Percentiles rank a stretch among this genome's conserved stretches.
Conservation (phyloP, 2,113 vertebrate genomes). For the Mohoua ochrocephala region DNA sequence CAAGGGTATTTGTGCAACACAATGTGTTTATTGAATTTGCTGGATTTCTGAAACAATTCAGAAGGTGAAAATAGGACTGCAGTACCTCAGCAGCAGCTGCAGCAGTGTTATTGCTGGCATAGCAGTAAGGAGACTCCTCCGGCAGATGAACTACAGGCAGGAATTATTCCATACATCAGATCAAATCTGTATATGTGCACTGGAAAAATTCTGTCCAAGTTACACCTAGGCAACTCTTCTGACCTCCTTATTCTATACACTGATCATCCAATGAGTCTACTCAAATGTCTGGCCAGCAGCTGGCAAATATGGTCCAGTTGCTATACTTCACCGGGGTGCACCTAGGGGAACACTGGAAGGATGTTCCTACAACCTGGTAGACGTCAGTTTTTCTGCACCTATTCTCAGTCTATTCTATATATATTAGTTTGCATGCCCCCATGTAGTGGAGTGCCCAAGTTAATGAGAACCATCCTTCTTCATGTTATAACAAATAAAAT, state of each 20-base stretch:
- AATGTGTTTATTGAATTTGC: neutral
- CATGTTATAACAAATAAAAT: neutral
- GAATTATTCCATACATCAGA: neutral
- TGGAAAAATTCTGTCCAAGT: neutral
- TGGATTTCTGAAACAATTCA: neutral
- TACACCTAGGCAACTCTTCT: neutral
- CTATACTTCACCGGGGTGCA: neutral
- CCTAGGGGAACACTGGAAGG: neutral
- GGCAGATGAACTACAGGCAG: neutral
- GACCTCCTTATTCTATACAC: neutral
- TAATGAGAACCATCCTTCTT: neutral
- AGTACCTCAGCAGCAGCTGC: neutral
- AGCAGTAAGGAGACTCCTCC: neutral
- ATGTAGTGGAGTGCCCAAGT: neutral
- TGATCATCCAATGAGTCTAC: neutral
- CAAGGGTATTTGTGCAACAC: neutral
- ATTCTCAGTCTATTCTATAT: neutral
- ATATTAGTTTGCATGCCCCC: neutral
- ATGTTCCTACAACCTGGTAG: neutral
- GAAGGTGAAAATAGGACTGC: neutral
- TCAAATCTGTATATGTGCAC: neutral
- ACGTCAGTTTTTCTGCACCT: neutral
- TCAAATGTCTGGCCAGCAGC: neutral
- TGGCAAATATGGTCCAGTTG: neutral
- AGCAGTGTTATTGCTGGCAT: neutral